These are phyloP conservation scores for Lamproptera curius DNA, from an alignment of 2,888 invertebrate species.

Conservation along the genomic window DNA sequence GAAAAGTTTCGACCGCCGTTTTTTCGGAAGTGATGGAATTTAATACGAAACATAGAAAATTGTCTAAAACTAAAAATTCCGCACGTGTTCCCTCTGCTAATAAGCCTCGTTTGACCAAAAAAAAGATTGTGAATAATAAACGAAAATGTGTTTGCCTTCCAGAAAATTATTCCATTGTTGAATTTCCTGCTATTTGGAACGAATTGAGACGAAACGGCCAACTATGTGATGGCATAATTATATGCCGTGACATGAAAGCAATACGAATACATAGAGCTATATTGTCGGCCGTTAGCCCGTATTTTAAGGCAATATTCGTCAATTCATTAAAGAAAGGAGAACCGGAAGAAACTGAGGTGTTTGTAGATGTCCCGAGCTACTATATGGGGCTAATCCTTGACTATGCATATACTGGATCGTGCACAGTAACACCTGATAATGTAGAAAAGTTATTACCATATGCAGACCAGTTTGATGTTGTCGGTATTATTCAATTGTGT, in stretches of 20 bases:
- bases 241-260: slow-evolving; percentile 79
- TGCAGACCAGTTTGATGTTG: slow-evolving; percentile 85
- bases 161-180: slow-evolving; percentile 77
- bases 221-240: slow-evolving; percentile 84
- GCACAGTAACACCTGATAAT: slow-evolving; percentile 80
- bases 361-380: slow-evolving; percentile 77
- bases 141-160: slow-evolving; percentile 80
- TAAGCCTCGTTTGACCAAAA: slow-evolving; percentile 65
- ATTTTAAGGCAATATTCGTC: slow-evolving; percentile 85
- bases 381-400: slow-evolving; percentile 83
- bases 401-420: slow-evolving; percentile 85
- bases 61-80: slow-evolving; percentile 75
- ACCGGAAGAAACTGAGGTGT: slow-evolving; percentile 79
- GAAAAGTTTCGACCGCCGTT: slow-evolving; percentile 74
- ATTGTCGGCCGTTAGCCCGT: slow-evolving; percentile 84
- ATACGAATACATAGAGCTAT: slow-evolving; percentile 84
- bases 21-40: slow-evolving; percentile 77
- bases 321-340: slow-evolving; percentile 81
- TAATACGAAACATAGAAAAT: slow-evolving; percentile 76
- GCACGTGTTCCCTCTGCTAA: slow-evolving; percentile 64
- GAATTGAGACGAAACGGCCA: slow-evolving; percentile 81
- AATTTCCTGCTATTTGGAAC: slow-evolving; percentile 83
- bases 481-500: slow-evolving; percentile 84
- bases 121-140: slow-evolving; percentile 60
- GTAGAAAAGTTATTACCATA: slow-evolving; percentile 83